phyloP scores from a whole-genome alignment of 2,113 vertebrate species.

The Caranx ignobilis region DNA sequence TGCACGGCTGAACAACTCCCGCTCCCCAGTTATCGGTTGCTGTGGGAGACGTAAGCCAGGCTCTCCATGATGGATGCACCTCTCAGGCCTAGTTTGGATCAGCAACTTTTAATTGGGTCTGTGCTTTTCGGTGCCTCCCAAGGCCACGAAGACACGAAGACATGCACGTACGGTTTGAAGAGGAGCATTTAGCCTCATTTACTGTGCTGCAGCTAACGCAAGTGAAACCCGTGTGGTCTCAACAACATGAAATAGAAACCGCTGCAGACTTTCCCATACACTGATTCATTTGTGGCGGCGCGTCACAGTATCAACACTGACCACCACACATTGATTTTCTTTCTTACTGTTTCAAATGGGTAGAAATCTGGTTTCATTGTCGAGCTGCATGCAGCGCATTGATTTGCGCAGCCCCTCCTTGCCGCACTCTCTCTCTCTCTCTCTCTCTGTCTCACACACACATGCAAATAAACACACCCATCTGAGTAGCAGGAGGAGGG shows the following conservation, averaged over 20 bases:
- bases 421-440: no score
- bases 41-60: slow-evolving; percentile 22
- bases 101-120: slow-evolving; percentile 75
- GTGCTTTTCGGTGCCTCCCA: slow-evolving; percentile 38
- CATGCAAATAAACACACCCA: no score
- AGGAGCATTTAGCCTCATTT: slow-evolving; percentile 23
- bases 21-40: slow-evolving; percentile 28
- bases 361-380: no score
- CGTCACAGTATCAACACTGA: no score
- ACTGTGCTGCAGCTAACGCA: not conserved
- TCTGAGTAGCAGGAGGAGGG: no score
- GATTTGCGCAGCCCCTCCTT: no score
- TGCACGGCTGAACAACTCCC: slow-evolving; percentile 21
- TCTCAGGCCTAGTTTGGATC: slow-evolving; percentile 71
- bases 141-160: slow-evolving; percentile 56
- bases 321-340: no score
- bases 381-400: no score
- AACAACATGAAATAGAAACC: not conserved
- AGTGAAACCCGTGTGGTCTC: not conserved
- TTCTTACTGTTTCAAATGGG: no score
- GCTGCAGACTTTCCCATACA: no score
- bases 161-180: slow-evolving; percentile 13
- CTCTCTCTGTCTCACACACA: no score
- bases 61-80: slow-evolving; percentile 64
- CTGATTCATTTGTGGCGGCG: no score